Conservation (phyloP, 2,113 vertebrate species). For the Pantherophis guttatus region DNA sequence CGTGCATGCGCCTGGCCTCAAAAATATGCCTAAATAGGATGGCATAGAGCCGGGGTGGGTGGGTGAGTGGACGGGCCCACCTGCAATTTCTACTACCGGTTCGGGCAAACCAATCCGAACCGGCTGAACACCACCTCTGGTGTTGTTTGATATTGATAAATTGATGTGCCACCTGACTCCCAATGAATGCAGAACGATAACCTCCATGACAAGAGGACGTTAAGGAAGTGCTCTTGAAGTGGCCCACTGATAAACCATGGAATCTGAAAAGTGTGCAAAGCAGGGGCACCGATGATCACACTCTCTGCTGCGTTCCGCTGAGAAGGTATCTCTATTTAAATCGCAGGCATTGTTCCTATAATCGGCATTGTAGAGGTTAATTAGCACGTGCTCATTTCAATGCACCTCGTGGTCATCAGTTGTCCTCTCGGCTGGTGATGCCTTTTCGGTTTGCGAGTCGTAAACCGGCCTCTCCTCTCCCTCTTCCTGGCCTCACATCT, state of each 20-base stretch:
- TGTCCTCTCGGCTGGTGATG: background rate
- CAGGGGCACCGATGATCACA: background rate
- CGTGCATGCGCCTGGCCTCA: too few relatives aligned
- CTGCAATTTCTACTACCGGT: too few relatives aligned
- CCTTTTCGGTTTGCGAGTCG: background rate
- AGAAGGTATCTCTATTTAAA: background rate
- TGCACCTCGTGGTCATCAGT: background rate
- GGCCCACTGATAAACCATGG: background rate
- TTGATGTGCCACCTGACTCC: background rate
- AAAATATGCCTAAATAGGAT: too few relatives aligned
- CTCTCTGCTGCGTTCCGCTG: background rate
- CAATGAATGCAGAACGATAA: background rate
- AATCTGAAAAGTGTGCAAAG: background rate
- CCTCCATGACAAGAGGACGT: background rate
- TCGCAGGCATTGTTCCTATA: background rate
- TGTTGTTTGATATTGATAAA: too few relatives aligned
- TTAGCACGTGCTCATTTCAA: background rate
- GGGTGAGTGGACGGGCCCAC: too few relatives aligned
- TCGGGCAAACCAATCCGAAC: too few relatives aligned
- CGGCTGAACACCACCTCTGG: too few relatives aligned
- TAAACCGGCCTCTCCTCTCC: background rate
- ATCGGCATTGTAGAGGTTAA: background rate
- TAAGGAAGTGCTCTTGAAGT: background rate
- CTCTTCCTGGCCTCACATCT: background rate
- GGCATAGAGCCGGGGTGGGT: too few relatives aligned